phyloP scores from a whole-genome alignment of 2,888 invertebrate species.

The Agriotes lineatus region DNA sequence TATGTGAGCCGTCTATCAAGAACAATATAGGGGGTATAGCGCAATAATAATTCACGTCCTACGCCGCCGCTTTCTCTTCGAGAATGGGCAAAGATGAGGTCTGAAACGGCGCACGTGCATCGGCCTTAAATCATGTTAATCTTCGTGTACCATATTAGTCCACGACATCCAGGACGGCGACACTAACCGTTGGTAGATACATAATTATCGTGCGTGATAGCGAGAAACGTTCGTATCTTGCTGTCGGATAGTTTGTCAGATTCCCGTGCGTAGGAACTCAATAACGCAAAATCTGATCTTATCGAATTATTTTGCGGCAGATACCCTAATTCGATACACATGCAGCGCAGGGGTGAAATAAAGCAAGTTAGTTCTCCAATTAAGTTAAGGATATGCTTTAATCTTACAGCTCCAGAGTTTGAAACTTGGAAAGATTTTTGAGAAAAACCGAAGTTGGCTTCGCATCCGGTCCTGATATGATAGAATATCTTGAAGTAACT shows the following conservation, averaged over 20 bases:
- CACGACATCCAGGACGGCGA: constrained; percentile 32
- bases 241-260: too few relatives aligned
- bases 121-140: constrained; percentile 40
- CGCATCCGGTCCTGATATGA: too few relatives aligned
- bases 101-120: constrained; percentile 37
- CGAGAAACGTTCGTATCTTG: constrained; percentile 6
- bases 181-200: constrained; percentile 25
- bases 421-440: too few relatives aligned
- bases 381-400: too few relatives aligned
- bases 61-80: constrained; percentile 42
- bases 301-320: too few relatives aligned
- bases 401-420: too few relatives aligned
- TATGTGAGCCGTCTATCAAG: constrained; percentile 23
- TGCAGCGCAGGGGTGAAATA: too few relatives aligned
- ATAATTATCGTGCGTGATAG: constrained; percentile 20
- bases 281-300: background rate
- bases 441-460: too few relatives aligned
- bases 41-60: constrained; percentile 38
- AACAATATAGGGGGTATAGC: constrained; percentile 39
- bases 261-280: too few relatives aligned
- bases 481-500: too few relatives aligned
- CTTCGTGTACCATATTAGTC: constrained; percentile 36
- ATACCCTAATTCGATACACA: too few relatives aligned
- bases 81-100: constrained; percentile 39
- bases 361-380: too few relatives aligned